Percentiles rank a stretch among this genome's conserved stretches.
Conservation (phyloP, 2,113 vertebrate genomes). For the Amphiprion percula region DNA sequence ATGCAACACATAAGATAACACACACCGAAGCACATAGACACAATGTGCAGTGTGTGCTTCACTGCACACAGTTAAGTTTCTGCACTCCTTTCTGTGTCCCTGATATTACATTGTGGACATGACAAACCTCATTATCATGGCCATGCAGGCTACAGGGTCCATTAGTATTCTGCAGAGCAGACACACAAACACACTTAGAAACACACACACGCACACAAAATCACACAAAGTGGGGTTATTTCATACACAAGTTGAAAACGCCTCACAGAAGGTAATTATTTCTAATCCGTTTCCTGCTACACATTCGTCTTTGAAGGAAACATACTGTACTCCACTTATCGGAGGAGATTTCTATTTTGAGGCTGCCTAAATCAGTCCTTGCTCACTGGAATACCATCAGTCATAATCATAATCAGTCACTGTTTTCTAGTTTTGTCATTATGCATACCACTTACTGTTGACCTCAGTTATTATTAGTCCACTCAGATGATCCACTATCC, state of each 20-base stretch:
- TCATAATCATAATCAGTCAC: not conserved
- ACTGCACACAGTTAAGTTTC: constrained; percentile 25
- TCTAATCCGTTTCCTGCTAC: constrained; percentile 21
- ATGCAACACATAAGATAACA: not conserved
- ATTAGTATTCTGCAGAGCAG: constrained; percentile 58
- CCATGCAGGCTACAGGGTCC: constrained; percentile 1
- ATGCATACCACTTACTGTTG: not conserved
- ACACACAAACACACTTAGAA: constrained; percentile 30
- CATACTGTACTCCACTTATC: constrained; percentile 16
- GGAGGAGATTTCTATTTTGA: constrained; percentile 30
- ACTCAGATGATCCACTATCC: not conserved
- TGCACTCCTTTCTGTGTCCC: not conserved
- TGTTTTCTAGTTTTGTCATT: constrained; percentile 17
- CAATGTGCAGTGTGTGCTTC: not conserved
- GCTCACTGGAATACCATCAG: not conserved
- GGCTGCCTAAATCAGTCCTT: constrained; percentile 12
- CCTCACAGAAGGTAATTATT: constrained; percentile 23
- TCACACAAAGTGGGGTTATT: constrained; percentile 20
- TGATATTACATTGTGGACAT: constrained; percentile 47
- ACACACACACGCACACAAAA: constrained; percentile 12
- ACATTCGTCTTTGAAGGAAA: constrained; percentile 29
- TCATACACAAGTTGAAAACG: constrained; percentile 28
- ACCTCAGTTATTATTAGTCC: constrained; percentile 4
- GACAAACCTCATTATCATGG: constrained; percentile 57
- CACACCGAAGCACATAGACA: not conserved